These are phyloP conservation scores for Limenitis camilla DNA, from an alignment of 2,888 invertebrate species.

Conservation along the genomic window DNA sequence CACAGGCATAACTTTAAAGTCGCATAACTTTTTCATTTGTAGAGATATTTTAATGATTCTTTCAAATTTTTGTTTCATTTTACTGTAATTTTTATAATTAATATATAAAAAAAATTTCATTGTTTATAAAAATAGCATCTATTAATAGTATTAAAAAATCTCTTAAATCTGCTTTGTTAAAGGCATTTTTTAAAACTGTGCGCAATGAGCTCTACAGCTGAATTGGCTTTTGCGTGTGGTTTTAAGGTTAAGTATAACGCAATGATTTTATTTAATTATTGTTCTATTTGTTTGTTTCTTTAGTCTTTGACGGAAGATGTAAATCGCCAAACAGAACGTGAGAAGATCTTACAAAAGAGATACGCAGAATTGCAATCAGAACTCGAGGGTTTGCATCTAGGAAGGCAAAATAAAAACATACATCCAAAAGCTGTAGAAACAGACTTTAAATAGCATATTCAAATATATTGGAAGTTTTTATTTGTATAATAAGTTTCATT, in stretches of 20 bases:
- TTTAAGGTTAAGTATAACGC: too few relatives aligned
- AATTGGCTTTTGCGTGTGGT: too few relatives aligned
- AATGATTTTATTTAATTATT: not conserved
- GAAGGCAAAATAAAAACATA: conserved; percentile 28
- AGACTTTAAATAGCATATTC: not conserved
- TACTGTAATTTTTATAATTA: too few relatives aligned
- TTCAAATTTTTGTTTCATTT: too few relatives aligned
- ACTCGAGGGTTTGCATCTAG: conserved; percentile 63
- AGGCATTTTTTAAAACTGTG: not conserved
- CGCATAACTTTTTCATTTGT: too few relatives aligned
- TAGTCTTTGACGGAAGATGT: conserved; percentile 94
- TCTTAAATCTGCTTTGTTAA: not conserved
- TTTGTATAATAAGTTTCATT: not conserved
- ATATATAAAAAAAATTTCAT: too few relatives aligned
- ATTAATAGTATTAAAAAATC: too few relatives aligned
- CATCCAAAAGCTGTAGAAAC: conserved; percentile 13
- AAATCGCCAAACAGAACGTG: conserved; percentile 91
- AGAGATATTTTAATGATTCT: too few relatives aligned
- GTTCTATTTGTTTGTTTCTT: conserved; percentile 21
- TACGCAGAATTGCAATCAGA: conserved; percentile 85
- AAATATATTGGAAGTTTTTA: not conserved
- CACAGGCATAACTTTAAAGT: too few relatives aligned
- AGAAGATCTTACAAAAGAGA: conserved; percentile 88
- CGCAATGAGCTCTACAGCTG: not conserved
- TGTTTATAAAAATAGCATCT: too few relatives aligned